A percentile compares a stretch with the other conserved stretches of the same genome.
These are phyloP conservation scores for Argentina silus DNA, from an alignment of 2,797 vertebrate species.

Conservation along the genomic window DNA sequence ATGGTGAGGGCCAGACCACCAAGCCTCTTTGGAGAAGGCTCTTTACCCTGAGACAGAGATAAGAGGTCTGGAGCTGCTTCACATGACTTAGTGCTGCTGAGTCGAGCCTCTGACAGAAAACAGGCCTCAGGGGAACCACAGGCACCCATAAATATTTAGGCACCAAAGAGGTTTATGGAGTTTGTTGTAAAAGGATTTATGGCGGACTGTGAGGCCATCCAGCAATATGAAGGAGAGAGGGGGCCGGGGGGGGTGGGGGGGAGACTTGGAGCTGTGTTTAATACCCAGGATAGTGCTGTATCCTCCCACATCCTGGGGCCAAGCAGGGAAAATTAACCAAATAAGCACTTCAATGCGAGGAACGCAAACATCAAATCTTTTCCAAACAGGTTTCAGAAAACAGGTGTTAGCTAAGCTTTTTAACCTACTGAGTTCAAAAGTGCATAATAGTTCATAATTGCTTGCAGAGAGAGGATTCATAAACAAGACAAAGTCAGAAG, in stretches of 20 bases:
- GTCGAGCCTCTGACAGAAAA: constrained; percentile 75
- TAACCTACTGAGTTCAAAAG: constrained; percentile 43
- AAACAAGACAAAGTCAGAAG: constrained; percentile 59
- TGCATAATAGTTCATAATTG: constrained; percentile 23
- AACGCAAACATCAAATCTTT: constrained; percentile 71
- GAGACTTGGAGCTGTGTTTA: constrained; percentile 64
- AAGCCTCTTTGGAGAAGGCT: constrained; percentile 44
- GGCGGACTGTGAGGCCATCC: constrained; percentile 67
- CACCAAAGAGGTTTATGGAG: constrained; percentile 82
- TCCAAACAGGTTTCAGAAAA: constrained; percentile 70
- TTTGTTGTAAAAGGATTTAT: constrained; percentile 85
- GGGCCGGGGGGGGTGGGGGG: not conserved
- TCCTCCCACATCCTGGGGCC: constrained; percentile 63
- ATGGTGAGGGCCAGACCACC: constrained; percentile 69
- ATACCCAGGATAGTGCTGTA: constrained; percentile 53
- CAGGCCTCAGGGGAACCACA: constrained; percentile 78
- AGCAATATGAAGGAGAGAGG: constrained; percentile 64
- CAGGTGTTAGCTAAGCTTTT: constrained; percentile 70
- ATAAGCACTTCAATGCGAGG: constrained; percentile 71
- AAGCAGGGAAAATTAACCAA: constrained; percentile 69
- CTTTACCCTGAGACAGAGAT: constrained; percentile 68
- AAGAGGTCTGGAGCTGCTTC: constrained; percentile 76
- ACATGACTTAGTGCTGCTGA: constrained; percentile 71
- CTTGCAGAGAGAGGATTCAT: constrained; percentile 53
- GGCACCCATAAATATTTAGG: constrained; percentile 85